Evolutionary conservation across 2,113 vertebrate genomes (phyloP).

Genomic region (Hoplias malabaricus): DNA sequence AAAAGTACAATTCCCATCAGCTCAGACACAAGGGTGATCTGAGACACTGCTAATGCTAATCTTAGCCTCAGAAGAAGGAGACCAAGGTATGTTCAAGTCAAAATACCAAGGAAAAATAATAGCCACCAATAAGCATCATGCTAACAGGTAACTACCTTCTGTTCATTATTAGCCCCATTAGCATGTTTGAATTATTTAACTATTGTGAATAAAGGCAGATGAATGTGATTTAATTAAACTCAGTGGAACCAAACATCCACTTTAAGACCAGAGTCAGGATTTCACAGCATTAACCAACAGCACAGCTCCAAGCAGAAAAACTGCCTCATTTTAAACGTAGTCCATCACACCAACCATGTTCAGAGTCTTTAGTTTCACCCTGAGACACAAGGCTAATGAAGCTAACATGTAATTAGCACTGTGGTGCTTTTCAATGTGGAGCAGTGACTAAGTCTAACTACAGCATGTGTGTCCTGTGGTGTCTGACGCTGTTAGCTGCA

Average conservation of each 20-base stretch:
- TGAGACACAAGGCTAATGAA: not conserved
- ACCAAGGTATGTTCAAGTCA: not conserved
- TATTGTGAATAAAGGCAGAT: too few relatives aligned
- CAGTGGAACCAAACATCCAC: not conserved
- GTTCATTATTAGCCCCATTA: not conserved
- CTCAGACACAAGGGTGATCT: not conserved
- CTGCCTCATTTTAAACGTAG: too few relatives aligned
- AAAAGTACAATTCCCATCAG: slow-evolving; percentile 1
- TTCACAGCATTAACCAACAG: not conserved
- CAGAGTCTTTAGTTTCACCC: too few relatives aligned
- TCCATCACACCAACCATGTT: too few relatives aligned
- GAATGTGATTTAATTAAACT: too few relatives aligned
- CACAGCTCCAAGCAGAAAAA: not conserved
- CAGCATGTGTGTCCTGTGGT: too few relatives aligned
- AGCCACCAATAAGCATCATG: too few relatives aligned
- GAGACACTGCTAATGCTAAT: not conserved
- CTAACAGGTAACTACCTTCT: too few relatives aligned
- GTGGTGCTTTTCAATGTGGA: too few relatives aligned
- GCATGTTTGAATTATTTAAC: too few relatives aligned
- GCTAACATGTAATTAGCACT: not conserved
- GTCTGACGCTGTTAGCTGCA: too few relatives aligned
- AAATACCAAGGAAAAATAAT: not conserved
- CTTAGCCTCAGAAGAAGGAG: not conserved
- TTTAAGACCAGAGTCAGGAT: not conserved
- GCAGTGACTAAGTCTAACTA: too few relatives aligned